These are phyloP conservation scores for Adelognathus sp. DNA, from an alignment of 2,888 invertebrate genomes.

Conservation along the genomic window DNA sequence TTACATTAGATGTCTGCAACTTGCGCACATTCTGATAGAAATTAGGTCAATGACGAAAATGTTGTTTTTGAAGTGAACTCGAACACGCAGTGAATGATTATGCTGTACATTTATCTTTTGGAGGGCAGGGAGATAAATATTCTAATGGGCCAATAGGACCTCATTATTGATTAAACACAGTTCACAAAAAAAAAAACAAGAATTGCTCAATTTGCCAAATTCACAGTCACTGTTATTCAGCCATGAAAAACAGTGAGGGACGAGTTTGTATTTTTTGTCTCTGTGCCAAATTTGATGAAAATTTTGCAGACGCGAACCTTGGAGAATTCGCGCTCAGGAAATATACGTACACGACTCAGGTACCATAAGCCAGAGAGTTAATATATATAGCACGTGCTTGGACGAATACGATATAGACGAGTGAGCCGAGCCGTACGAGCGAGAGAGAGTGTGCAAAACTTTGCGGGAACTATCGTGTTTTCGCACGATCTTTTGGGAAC, in stretches of 20 bases:
- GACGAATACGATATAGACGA: background rate
- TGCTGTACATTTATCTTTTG: background rate
- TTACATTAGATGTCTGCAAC: background rate
- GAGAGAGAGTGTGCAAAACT: background rate
- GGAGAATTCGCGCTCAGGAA: constrained; percentile 15
- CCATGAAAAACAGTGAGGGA: constrained; percentile 5
- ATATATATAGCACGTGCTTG: constrained; percentile 4
- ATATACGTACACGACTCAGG: constrained; percentile 27
- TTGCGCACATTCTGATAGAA: background rate
- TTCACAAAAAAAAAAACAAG: background rate
- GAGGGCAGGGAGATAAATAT: background rate
- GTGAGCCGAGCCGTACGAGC: background rate
- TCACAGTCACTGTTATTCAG: constrained; percentile 7
- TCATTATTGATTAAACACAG: constrained; percentile 7
- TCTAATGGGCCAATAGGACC: background rate
- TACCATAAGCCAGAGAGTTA: constrained; percentile 14
- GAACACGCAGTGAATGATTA: background rate
- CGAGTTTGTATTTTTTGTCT: constrained; percentile 28
- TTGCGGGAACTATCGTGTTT: background rate
- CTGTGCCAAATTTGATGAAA: constrained; percentile 38
- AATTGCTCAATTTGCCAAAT: background rate
- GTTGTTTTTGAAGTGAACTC: background rate
- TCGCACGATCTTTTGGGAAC: background rate
- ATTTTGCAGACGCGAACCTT: constrained; percentile 46
- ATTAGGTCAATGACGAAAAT: background rate